These are phyloP conservation scores for Dryadula phaetusa DNA, from an alignment of 2,888 invertebrate species.

Conservation along the genomic window DNA sequence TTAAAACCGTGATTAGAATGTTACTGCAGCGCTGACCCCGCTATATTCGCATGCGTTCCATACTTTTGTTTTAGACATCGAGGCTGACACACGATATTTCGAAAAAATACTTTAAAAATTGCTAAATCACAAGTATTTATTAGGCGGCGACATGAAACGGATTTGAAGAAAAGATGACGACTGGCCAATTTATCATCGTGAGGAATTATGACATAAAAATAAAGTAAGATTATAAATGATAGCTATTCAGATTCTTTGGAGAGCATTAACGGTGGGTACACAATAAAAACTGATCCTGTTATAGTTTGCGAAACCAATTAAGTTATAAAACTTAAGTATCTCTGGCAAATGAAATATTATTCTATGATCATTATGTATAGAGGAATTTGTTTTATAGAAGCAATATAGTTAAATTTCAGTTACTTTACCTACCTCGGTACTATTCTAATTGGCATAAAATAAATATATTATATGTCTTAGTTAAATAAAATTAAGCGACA, in stretches of 20 bases:
- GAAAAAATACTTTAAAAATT: slow-evolving; percentile 21
- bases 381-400: slow-evolving; percentile 50
- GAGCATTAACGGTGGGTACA: slow-evolving; percentile 60
- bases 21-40: slow-evolving; percentile 52
- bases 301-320: slow-evolving; percentile 81
- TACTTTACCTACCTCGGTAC: neutral
- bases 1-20: slow-evolving; percentile 67
- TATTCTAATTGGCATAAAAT: neutral
- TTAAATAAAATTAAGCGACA: too few species aligned
- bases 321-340: slow-evolving; percentile 78
- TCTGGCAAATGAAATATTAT: slow-evolving; percentile 78
- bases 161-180: slow-evolving; percentile 57
- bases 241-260: slow-evolving; percentile 60
- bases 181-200: slow-evolving; percentile 63
- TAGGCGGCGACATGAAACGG: slow-evolving; percentile 34
- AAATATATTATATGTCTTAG: too few species aligned
- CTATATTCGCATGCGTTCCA: slow-evolving; percentile 37
- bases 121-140: slow-evolving; percentile 27
- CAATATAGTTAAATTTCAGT: slow-evolving; percentile 54
- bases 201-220: slow-evolving; percentile 72
- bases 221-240: slow-evolving; percentile 59
- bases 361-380: slow-evolving; percentile 71
- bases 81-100: slow-evolving; percentile 24
- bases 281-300: slow-evolving; percentile 77
- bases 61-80: slow-evolving; percentile 30